A percentile compares a stretch with the other conserved stretches of the same genome.
Evolutionary conservation across 2,888 invertebrate genomes (phyloP).

Genomic region (Cryptus armator): DNA sequence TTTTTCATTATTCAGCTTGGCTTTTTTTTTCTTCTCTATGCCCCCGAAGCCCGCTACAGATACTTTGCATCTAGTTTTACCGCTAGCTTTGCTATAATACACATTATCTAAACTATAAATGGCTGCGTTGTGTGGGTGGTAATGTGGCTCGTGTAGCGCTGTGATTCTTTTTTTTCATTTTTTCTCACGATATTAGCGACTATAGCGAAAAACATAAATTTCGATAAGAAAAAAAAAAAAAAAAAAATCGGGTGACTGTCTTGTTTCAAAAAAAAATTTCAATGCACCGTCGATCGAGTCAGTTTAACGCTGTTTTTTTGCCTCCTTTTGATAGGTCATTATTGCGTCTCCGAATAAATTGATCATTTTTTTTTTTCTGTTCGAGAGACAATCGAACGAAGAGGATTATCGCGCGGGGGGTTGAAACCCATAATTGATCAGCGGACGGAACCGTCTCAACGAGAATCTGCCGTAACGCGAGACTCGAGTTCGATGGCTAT

Average conservation of each 20-base stretch:
- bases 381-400: background rate
- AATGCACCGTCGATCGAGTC: constrained; percentile 50
- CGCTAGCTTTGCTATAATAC: constrained; percentile 53
- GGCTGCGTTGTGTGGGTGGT: constrained; percentile 55
- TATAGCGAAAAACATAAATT: background rate
- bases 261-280: background rate
- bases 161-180: constrained; percentile 24
- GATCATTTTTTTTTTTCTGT: background rate
- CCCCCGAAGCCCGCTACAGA: constrained; percentile 44
- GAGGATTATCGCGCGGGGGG: too few relatives aligned
- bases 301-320: background rate
- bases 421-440: too few relatives aligned
- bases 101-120: constrained; percentile 43
- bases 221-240: background rate
- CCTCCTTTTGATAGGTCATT: background rate
- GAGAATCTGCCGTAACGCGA: background rate
- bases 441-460: background rate
- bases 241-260: background rate
- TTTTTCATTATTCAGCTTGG: constrained; percentile 1
- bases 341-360: background rate
- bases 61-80: constrained; percentile 50
- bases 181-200: background rate
- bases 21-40: constrained; percentile 28
- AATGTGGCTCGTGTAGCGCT: constrained; percentile 56
- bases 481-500: constrained; percentile 1